Evolutionary conservation across 1,140 invertebrate species (phyloP).

Genomic region (Anastrepha obliqua): DNA sequence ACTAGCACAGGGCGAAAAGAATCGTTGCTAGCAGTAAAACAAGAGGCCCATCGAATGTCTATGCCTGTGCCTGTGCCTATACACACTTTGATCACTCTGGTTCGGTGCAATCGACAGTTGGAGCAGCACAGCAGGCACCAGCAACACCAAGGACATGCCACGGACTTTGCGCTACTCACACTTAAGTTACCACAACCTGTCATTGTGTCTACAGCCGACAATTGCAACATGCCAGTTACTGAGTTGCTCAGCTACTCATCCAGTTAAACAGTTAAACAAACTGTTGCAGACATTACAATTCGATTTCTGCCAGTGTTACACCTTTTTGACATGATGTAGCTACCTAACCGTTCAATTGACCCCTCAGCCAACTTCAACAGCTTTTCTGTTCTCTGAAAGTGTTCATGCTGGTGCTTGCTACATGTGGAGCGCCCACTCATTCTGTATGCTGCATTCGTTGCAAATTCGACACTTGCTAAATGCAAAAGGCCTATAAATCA

Average conservation of each 20-base stretch:
- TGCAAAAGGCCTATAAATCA: background rate
- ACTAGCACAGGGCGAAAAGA: background rate
- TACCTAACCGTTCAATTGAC: slow-evolving; percentile 11
- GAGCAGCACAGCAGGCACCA: slow-evolving; percentile 16
- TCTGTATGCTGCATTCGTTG: slow-evolving; percentile 25
- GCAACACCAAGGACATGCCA: background rate
- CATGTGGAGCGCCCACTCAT: slow-evolving; percentile 26
- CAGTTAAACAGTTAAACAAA: slow-evolving; percentile 54
- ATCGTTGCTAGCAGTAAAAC: slow-evolving; percentile 15
- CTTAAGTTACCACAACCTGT: slow-evolving; percentile 15
- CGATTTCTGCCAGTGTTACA: slow-evolving; percentile 53
- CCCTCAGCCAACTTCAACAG: background rate
- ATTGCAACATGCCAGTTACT: slow-evolving; percentile 32
- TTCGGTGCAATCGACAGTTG: slow-evolving; percentile 5
- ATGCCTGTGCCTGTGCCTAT: background rate
- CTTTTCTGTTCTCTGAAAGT: background rate
- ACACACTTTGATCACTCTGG: slow-evolving; percentile 5
- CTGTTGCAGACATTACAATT: slow-evolving; percentile 55
- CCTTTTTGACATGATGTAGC: slow-evolving; percentile 49
- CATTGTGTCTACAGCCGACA: background rate
- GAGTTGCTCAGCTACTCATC: background rate
- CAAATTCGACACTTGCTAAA: slow-evolving; percentile 42
- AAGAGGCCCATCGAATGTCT: background rate
- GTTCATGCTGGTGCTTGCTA: background rate
- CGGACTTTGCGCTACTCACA: background rate